A percentile compares a stretch with the other conserved stretches of the same genome.
Evolutionary conservation across 2,113 vertebrate genomes (phyloP).

Genomic region (Balaeniceps rex): DNA sequence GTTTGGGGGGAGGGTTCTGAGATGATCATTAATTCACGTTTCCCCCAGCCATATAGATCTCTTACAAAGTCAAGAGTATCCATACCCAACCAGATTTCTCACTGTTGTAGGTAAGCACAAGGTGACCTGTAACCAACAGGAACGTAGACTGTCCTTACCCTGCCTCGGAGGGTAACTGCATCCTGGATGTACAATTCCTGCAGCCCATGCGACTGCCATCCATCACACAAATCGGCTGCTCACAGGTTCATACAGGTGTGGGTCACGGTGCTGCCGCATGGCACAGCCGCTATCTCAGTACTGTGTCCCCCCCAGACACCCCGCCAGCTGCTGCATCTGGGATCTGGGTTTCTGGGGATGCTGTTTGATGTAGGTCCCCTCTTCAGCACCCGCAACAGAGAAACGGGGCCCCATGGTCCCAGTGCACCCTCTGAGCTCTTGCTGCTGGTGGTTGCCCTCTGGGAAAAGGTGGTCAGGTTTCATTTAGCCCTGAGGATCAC

Average conservation of each 20-base stretch:
- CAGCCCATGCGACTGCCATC: background rate
- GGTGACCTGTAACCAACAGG: background rate
- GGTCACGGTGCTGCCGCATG: background rate
- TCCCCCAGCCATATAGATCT: background rate
- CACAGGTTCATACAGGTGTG: rapidly evolving
- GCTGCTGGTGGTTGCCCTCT: background rate
- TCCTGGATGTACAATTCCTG: background rate
- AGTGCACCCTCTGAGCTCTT: background rate
- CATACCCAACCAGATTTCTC: background rate
- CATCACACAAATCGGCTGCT: background rate
- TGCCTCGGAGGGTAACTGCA: background rate
- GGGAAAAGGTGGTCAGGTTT: background rate
- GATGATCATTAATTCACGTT: background rate
- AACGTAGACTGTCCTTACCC: background rate
- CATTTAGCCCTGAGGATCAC: background rate
- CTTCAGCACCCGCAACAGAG: background rate
- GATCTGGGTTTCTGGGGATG: background rate
- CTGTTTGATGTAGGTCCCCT: background rate
- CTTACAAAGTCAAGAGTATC: background rate
- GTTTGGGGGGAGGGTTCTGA: background rate
- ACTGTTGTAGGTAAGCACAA: background rate
- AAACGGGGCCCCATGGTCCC: background rate
- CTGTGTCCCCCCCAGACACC: too few species aligned
- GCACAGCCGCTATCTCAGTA: background rate
- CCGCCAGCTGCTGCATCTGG: rapidly evolving